These are phyloP conservation scores for Telenomus remus DNA, from an alignment of 1,140 invertebrate species.

Conservation along the genomic window DNA sequence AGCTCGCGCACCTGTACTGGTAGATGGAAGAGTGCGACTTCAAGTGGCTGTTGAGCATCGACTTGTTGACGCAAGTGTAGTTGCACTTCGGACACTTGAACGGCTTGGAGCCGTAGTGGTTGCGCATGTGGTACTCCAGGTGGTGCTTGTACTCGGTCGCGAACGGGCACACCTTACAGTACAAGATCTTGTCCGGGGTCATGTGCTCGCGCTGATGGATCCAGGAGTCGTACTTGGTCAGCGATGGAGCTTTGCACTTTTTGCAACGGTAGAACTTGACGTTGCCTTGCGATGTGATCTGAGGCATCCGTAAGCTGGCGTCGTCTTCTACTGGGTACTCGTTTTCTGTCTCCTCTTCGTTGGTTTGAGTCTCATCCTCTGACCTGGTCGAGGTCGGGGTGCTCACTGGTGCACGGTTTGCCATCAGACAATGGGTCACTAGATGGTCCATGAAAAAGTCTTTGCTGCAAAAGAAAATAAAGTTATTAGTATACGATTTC, in stretches of 20 bases:
- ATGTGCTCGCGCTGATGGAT: conserved; percentile 93
- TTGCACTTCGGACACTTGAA: conserved; percentile 95
- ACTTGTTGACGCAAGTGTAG: conserved; percentile 98
- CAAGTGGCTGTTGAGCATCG: conserved; percentile 98
- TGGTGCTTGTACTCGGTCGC: conserved; percentile 99
- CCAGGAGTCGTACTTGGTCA: conserved; percentile 95
- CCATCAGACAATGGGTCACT: conserved; percentile 24
- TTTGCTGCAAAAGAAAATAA: conserved; percentile 15
- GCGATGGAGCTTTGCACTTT: conserved; percentile 88
- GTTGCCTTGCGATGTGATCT: conserved; percentile 79
- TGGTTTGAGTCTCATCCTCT: conserved; percentile 2
- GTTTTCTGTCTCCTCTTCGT: conserved; percentile 13
- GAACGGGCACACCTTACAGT: conserved; percentile 95
- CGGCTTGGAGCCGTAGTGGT: conserved; percentile 96
- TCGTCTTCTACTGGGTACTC: conserved; percentile 24
- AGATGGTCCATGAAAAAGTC: conserved; percentile 33
- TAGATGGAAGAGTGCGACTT: conserved; percentile 98
- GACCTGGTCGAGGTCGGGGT: background rate
- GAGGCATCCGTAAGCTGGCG: conserved; percentile 22
- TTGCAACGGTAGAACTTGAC: conserved; percentile 94
- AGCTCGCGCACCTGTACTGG: conserved; percentile 95
- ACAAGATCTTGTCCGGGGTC: conserved; percentile 92
- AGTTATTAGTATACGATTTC: background rate
- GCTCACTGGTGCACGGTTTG: background rate
- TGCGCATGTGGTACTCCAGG: conserved; percentile 96